These are phyloP conservation scores for Ariopsis seemanni DNA, from an alignment of 2,113 vertebrate genomes.

Conservation along the genomic window DNA sequence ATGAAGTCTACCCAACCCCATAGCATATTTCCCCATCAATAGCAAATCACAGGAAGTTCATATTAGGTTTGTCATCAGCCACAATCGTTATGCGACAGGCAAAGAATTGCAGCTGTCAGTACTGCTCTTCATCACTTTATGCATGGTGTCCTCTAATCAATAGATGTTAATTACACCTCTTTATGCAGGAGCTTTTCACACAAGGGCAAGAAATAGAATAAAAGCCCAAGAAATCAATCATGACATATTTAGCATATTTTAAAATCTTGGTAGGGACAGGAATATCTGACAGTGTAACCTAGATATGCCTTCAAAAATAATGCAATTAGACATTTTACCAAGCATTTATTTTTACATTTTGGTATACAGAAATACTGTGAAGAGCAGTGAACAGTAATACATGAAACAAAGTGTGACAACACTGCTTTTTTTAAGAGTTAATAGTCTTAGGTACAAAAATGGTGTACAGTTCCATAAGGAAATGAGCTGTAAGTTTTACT, in stretches of 20 bases:
- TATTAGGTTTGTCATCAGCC: conserved; percentile 33
- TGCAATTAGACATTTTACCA: too few species aligned
- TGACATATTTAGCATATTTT: neutral
- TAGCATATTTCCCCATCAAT: conserved; percentile 38
- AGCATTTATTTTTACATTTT: too few species aligned
- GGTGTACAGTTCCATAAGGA: too few species aligned
- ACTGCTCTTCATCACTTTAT: conserved; percentile 48
- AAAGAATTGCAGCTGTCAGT: conserved; percentile 46
- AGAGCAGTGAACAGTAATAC: too few species aligned
- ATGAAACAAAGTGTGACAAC: too few species aligned
- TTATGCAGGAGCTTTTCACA: neutral
- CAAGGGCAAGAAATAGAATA: conserved; percentile 6
- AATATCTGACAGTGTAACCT: neutral
- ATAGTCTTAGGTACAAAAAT: too few species aligned
- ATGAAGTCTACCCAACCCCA: conserved; percentile 5
- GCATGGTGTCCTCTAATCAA: conserved; percentile 47
- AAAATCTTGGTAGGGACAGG: neutral
- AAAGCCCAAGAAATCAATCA: neutral
- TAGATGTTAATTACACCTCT: conserved; percentile 49
- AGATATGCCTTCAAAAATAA: too few species aligned
- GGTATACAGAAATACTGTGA: too few species aligned
- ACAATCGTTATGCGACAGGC: conserved; percentile 35
- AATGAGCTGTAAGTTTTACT: too few species aligned
- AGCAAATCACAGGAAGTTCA: conserved; percentile 34
- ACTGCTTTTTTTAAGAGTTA: too few species aligned